Conservation (phyloP, 2,113 vertebrate species). For the Poecile atricapillus region DNA sequence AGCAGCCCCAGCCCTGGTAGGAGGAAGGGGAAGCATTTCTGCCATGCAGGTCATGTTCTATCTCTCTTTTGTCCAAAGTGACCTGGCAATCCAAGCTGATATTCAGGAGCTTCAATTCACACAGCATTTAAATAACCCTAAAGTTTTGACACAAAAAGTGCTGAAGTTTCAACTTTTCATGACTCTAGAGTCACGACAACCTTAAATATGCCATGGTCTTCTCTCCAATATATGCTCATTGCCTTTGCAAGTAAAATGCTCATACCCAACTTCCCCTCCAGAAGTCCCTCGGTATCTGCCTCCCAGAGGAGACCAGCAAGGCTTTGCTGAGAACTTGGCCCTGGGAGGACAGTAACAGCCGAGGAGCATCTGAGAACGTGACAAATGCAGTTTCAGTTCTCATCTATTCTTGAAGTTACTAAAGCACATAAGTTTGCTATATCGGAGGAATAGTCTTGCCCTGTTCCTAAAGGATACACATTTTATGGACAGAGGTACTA, state of each 20-base stretch:
- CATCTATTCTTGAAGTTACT: background rate
- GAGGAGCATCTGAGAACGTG: background rate
- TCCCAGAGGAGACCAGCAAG: background rate
- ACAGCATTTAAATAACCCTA: accelerated
- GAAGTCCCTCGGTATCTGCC: background rate
- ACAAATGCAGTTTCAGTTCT: background rate
- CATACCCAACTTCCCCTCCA: background rate
- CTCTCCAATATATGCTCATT: background rate
- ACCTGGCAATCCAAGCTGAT: background rate
- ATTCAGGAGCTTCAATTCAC: background rate
- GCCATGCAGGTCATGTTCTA: background rate
- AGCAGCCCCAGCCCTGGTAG: background rate
- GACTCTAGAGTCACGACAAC: background rate
- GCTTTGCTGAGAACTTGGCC: background rate
- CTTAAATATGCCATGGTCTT: background rate
- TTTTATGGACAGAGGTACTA: background rate
- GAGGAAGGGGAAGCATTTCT: background rate
- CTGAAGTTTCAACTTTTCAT: background rate
- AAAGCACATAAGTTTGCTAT: background rate
- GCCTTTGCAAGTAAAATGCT: background rate
- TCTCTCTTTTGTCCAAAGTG: background rate
- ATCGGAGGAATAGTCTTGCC: background rate
- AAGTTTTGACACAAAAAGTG: background rate
- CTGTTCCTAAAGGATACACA: background rate
- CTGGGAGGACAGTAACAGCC: background rate